phyloP scores from a whole-genome alignment of 2,797 vertebrate species.

The Knipowitschia caucasica region DNA sequence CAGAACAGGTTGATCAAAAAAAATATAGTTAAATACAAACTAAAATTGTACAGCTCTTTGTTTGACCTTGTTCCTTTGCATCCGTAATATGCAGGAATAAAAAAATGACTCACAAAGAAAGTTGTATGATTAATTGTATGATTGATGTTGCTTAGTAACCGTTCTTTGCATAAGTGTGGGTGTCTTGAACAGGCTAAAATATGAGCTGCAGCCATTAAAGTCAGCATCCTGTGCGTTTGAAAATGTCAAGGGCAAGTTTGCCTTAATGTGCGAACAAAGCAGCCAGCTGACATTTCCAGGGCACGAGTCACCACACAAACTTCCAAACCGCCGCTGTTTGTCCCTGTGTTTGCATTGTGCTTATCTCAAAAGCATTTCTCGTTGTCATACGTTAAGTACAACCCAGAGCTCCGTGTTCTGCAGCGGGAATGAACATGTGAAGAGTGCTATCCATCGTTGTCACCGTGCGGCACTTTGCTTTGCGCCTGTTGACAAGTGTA shows the following conservation, averaged over 20 bases:
- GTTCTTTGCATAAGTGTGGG: background rate
- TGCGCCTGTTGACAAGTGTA: conserved; percentile 16
- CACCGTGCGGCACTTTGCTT: conserved; percentile 4
- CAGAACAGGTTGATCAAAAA: no score
- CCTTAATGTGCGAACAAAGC: conserved; percentile 36
- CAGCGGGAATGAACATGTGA: conserved; percentile 11
- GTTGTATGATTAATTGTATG: no score
- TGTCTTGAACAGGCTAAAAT: conserved; percentile 31
- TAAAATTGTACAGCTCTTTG: no score
- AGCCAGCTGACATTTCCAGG: conserved; percentile 40
- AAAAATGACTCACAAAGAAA: no score
- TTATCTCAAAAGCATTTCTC: conserved; percentile 6
- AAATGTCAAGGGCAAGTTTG: conserved; percentile 58
- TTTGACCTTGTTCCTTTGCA: no score
- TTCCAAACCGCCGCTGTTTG: conserved; percentile 6
- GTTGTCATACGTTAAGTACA: conserved; percentile 4
- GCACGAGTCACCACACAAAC: conserved; percentile 7
- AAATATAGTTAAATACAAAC: no score
- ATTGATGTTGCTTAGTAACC: background rate
- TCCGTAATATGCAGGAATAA: no score
- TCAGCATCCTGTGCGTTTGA: conserved; percentile 26
- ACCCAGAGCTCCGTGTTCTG: background rate
- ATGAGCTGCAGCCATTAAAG: conserved; percentile 44
- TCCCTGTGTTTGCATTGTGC: background rate
- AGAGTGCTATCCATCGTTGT: conserved; percentile 23